A percentile compares a stretch with the other conserved stretches of the same genome.
phyloP scores from a whole-genome alignment of 2,888 invertebrate species.

The Drosophila lutescens region DNA sequence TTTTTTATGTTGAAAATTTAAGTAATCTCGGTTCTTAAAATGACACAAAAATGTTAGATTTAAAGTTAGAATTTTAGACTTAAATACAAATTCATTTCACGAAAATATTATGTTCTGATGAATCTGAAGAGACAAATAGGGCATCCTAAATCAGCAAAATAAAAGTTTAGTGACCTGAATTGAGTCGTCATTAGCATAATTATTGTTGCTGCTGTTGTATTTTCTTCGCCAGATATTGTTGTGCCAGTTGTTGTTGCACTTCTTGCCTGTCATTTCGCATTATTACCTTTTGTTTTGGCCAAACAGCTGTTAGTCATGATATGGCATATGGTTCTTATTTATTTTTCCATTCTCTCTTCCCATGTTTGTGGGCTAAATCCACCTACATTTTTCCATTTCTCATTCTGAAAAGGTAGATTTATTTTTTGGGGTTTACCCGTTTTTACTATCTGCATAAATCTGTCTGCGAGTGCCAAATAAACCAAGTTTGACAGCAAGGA shows the following conservation, averaged over 20 bases:
- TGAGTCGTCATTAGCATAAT: slow-evolving; percentile 57
- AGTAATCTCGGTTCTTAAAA: neutral
- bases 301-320: slow-evolving; percentile 72
- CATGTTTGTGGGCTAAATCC: slow-evolving; percentile 6
- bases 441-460: slow-evolving; percentile 25
- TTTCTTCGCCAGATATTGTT: slow-evolving; percentile 17
- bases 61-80: no score
- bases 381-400: slow-evolving; percentile 13
- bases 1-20: neutral
- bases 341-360: slow-evolving; percentile 5
- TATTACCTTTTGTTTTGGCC: slow-evolving; percentile 59
- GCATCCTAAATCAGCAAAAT: neutral
- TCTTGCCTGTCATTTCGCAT: slow-evolving; percentile 52
- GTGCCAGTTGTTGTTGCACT: slow-evolving; percentile 28
- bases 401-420: slow-evolving; percentile 3
- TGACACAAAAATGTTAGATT: no score
- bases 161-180: slow-evolving; percentile 52
- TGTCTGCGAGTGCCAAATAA: slow-evolving; percentile 26
- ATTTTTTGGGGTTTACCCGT: slow-evolving; percentile 20
- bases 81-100: no score
- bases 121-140: neutral
- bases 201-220: slow-evolving; percentile 7
- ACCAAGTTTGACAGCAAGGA: slow-evolving; percentile 30
- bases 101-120: neutral
- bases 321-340: slow-evolving; percentile 34